Percentiles rank a stretch among this genome's conserved stretches.
Conservation (phyloP, 2,888 invertebrate species). For the Drosophila cracens region DNA sequence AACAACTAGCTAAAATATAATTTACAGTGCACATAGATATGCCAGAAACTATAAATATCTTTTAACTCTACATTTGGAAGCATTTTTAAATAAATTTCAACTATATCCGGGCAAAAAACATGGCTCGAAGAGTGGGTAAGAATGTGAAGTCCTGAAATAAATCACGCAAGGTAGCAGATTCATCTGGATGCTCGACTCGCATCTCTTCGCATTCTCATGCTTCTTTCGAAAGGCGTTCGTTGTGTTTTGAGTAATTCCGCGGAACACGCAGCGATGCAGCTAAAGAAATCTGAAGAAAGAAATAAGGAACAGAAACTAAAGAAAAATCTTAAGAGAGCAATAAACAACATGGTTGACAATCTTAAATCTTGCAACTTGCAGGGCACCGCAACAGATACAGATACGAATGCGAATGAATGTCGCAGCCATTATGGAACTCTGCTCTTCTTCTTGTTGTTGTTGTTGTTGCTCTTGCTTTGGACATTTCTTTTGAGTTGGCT, state of each 20-base stretch:
- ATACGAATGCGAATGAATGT: constrained; percentile 79
- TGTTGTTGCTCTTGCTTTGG: constrained; percentile 34
- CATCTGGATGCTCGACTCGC: constrained; percentile 40
- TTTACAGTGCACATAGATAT: background rate
- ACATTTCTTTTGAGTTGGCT: constrained; percentile 64
- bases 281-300: constrained; percentile 32
- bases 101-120: background rate
- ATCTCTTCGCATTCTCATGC: constrained; percentile 43
- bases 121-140: background rate
- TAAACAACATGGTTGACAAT: constrained; percentile 82
- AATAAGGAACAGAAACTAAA: constrained; percentile 44
- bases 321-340: constrained; percentile 79
- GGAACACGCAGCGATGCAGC: constrained; percentile 53
- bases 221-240: constrained; percentile 47
- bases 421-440: constrained; percentile 76
- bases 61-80: background rate
- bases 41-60: background rate
- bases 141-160: constrained; percentile 46
- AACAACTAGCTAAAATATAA: background rate
- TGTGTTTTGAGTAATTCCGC: constrained; percentile 71
- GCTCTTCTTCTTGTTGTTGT: constrained; percentile 19
- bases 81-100: background rate
- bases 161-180: constrained; percentile 53
- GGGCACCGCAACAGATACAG: constrained; percentile 63
- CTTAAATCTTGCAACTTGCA: constrained; percentile 77